Evolutionary conservation across 1,140 invertebrate species (phyloP).

Genomic region (Conus betulinus): DNA sequence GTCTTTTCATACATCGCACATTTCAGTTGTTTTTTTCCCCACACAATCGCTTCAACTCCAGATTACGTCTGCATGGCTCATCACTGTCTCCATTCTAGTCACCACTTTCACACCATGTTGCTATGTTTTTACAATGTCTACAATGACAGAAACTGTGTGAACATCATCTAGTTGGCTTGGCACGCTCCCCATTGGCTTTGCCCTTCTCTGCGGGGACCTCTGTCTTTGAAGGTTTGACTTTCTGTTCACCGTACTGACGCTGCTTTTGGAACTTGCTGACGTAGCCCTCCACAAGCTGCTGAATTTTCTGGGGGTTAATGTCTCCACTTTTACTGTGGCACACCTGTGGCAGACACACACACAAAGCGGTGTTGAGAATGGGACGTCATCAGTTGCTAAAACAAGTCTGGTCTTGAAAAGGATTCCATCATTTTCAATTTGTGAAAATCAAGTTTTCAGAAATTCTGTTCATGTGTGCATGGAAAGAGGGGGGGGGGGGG

Average conservation of each 20-base stretch:
- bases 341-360: slow-evolving; percentile 82
- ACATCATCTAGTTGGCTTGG: neutral
- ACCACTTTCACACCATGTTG: neutral
- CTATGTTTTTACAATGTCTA: neutral
- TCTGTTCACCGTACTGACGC: slow-evolving; percentile 30
- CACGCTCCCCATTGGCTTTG: slow-evolving; percentile 26
- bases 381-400: too few species aligned
- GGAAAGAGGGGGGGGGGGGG: too few species aligned
- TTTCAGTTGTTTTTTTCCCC: neutral
- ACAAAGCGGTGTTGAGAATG: too few species aligned
- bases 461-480: too few species aligned
- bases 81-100: neutral
- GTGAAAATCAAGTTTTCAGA: too few species aligned
- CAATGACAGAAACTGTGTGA: neutral
- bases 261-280: slow-evolving; percentile 83
- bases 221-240: slow-evolving; percentile 29
- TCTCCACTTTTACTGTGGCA: slow-evolving; percentile 93
- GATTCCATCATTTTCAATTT: too few species aligned
- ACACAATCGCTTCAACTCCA: neutral
- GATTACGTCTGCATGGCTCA: neutral
- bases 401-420: too few species aligned
- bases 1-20: neutral
- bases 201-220: slow-evolving; percentile 24
- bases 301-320: slow-evolving; percentile 97
- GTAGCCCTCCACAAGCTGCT: slow-evolving; percentile 94